Evolutionary conservation across 1,140 invertebrate species (phyloP), one percentile per base, ranked within the genome.

Genomic region (Sweltsa coloradensis): DNA sequence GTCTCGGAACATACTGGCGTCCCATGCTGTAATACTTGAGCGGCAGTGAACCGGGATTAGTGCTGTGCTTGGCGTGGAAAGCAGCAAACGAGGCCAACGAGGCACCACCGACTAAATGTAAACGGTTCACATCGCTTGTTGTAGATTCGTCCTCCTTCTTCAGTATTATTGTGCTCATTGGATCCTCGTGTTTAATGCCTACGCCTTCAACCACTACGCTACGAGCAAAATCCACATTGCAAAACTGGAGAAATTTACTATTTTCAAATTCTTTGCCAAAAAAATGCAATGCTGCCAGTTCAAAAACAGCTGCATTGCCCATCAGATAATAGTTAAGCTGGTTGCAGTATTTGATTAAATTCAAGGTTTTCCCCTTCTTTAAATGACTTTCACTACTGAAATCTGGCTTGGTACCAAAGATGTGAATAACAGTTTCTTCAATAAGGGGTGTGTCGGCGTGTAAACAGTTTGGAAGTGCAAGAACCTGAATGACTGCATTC

Each of bases 131-230:
- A 45, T 45, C 41, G 25, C 24, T 27, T n/a, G 22, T 51, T 7
- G 21, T 1, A 22, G 70, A 53, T 22, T 70, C 66, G 50, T 65
- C 62, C 26, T 72, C 62, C 29, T 57, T 55, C 51, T 75, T 60
- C 14, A 83, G 52, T 18, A 76, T 67, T 52, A 79, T 81, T 4
- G 70, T 64, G 18, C 63, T 50, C 14, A 58, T 55, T 2, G 70
- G 64, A 57, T 75, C 62, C 16, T 66, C 65, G 47, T 75, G 73
- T 57, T 78, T 63, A 11, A 69, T 53, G 13, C 78, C 76, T 54
- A 73, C 75, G 3, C 77, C 82, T 64, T 85, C 81, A 5, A 83
- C 64, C 16, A 85, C 58, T 1, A 78, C 53, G 59, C 79, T 81
- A 44, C 74, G 73, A 31, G 66, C 61, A 62, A 84, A 82, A 61